Percentiles rank a stretch among this genome's conserved stretches.
Evolutionary conservation across 2,888 invertebrate species (phyloP).

Genomic region (Lottia gigantea): DNA sequence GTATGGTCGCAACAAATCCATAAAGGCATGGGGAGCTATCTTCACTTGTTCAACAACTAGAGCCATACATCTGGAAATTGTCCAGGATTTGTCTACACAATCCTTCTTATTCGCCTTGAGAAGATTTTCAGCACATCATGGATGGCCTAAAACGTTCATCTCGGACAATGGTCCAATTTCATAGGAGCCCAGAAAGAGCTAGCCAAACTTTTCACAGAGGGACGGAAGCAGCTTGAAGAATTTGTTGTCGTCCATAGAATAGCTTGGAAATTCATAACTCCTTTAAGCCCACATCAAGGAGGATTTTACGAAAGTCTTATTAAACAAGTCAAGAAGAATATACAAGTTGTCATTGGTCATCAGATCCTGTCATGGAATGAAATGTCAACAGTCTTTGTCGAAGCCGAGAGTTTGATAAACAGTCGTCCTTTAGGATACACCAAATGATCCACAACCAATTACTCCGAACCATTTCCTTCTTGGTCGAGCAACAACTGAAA

Average conservation of each 20-base stretch:
- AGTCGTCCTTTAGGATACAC: constrained; percentile 22
- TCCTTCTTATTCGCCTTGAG: constrained; percentile 22
- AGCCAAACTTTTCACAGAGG: constrained; percentile 16
- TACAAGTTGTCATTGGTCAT: constrained; percentile 14
- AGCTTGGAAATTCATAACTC: constrained; percentile 16
- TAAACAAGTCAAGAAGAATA: constrained; percentile 17
- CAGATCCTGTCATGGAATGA: constrained; percentile 19
- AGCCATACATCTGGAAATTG: constrained; percentile 26
- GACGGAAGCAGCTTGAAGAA: constrained; percentile 5
- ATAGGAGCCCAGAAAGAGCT: constrained; percentile 14
- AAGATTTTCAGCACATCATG: constrained; percentile 19
- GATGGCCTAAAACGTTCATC: constrained; percentile 21
- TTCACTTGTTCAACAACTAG: constrained; percentile 23
- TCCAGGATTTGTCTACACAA: constrained; percentile 20
- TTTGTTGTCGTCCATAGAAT: constrained; percentile 13
- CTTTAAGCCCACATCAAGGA: constrained; percentile 21
- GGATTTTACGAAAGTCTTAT: constrained; percentile 16
- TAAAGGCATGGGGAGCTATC: constrained; percentile 22
- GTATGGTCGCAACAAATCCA: constrained; percentile 16
- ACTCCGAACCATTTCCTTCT: constrained; percentile 26
- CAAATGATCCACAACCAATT: constrained; percentile 17
- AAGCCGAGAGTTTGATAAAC: constrained; percentile 18
- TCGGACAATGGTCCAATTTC: constrained; percentile 20
- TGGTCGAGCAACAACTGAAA: constrained; percentile 17
- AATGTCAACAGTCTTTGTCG: constrained; percentile 22